Base-by-base conservation (phyloP, 2,113 vertebrate species). In the Steatornis caripensis region DNA sequence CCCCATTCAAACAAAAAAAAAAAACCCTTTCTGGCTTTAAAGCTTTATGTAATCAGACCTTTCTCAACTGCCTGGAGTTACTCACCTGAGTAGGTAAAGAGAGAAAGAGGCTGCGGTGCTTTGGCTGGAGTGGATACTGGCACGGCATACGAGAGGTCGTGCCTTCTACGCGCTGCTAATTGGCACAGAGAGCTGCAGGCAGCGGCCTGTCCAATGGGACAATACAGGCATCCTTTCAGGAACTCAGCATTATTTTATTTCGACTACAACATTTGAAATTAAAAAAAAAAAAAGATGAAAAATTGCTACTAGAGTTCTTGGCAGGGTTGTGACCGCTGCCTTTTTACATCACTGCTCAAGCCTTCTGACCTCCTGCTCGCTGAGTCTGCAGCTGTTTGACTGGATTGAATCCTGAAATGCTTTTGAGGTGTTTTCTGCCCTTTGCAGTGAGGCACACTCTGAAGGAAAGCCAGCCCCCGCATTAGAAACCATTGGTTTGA, bases 301-400 rank as follows among this genome's bases (percentile, higher is more conserved):
- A 65, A 39, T 20, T 39, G 15, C 68, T 74, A 15, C 57, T 62
- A 29, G 29, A 46, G 21, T 7, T 86, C 54, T 62, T 90, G 46
- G 5, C 11, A 70, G 29, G 15, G 27, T 66, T 1, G 0, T 12
- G 9, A 69, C 43, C 75, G 26, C 18, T 6, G 7, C 22, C 12
- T 41, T 60, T 55, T 77, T 48, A 32, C 10, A 37, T 37, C 41
- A 62, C 46, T 12, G 14, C 29, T 87, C 15, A 37, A 71, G 12
- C 20, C 22, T 68, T 66, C 57, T 76, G 69, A 94, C 51, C 37
- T 65, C 43, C 48, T 79, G 20, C 51, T 34, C 19, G 19, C n/a
- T 29, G n/a, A 75, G 37, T 20, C 68, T 76, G 46, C 3, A 1
- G 20, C 10, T 54, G 20, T 5, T 27, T 71, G 32, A 58, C 74